Percentiles rank a stretch among this genome's conserved stretches.
phyloP scores from a whole-genome alignment of 2,113 vertebrate species.

The Elephas maximus region DNA sequence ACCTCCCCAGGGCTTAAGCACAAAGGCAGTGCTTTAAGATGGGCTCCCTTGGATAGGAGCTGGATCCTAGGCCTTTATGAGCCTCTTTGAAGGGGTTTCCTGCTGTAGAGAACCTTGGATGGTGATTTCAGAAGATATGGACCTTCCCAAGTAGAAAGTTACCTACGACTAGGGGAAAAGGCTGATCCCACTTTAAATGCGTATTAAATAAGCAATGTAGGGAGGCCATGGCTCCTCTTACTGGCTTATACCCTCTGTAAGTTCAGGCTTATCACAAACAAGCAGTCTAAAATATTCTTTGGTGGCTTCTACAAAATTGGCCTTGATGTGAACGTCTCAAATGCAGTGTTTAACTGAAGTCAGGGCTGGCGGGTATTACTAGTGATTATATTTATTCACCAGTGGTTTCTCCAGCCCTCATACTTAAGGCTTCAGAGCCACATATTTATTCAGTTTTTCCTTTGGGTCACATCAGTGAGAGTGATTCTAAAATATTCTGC shows the following conservation, averaged over 20 bases:
- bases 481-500: neutral
- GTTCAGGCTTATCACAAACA: neutral
- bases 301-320: neutral
- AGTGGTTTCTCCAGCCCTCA: neutral
- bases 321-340: neutral
- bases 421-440: neutral
- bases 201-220: neutral
- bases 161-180: neutral
- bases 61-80: neutral
- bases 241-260: neutral
- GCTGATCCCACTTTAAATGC: neutral
- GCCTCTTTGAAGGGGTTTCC: neutral
- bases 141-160: neutral
- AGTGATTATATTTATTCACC: neutral
- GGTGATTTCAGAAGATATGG: neutral
- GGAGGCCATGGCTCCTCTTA: neutral
- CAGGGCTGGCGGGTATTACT: neutral
- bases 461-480: neutral
- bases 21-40: neutral
- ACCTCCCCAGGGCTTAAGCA: neutral
- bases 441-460: constrained; percentile 24
- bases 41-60: neutral
- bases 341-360: neutral
- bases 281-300: neutral
- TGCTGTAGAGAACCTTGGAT: neutral